Evolutionary conservation across 2,888 invertebrate genomes (phyloP), one percentile per base, ranked within the genome.

Genomic region (Nudaria mundana): DNA sequence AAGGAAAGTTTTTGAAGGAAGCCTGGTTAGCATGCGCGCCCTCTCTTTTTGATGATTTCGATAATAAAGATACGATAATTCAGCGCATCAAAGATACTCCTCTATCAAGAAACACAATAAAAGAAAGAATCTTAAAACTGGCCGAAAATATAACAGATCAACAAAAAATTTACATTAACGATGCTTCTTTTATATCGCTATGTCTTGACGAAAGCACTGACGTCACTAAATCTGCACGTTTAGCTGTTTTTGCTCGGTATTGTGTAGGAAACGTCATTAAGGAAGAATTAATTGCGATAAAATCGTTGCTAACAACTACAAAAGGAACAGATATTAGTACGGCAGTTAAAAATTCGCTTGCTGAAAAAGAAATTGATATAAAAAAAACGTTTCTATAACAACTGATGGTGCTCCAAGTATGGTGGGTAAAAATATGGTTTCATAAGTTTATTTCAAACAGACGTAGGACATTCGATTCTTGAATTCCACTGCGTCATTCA

Each of bases 41-140:
- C 28, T 51, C 50, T 30, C 42, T 47, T 47, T 51, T 51, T 47
- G 40, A 47, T 37, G 46, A 50, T 47, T 48, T 48, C 44, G 41
- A 47, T 18, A 46, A 50, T 44, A 50, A 47, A 50, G 30, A 44
- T 44, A 48, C 44, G 44, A 44, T 42, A 44, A 48, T 48, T 48
- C 40, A 48, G 44, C 48, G 44, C 44, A 48, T 52, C 46, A 49
- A 52, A 47, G 52, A 52, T 37, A 52, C 46, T 52, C 44, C 44
- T 47, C 35, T 47, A 31, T 46, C 49, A 6, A 48, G 45, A 43
- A 49, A 43, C 43, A 46, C 40, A 43, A 49, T 48, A 36, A 29
- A 40, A 12, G 34, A 40, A 40, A 40, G 40, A 50, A 50, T 41
- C 37, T 40, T 44, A 44, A 44, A 41, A 37, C 33, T 42, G 42